Evolutionary conservation across 1,140 invertebrate genomes (phyloP).

Genomic region (Metaphire vulgaris): DNA sequence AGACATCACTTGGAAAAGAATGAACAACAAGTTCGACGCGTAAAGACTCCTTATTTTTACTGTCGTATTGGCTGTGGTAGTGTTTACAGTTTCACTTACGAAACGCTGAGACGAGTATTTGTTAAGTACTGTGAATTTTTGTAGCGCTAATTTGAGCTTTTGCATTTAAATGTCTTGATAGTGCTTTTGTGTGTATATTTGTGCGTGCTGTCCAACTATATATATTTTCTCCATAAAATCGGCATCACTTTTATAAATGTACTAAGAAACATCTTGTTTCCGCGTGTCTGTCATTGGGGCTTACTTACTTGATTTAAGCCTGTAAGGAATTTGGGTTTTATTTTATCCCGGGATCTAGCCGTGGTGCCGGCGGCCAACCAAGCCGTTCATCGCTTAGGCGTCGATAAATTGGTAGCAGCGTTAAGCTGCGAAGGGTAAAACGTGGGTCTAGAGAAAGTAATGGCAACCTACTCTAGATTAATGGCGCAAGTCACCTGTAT

Average conservation of each 20-base stretch:
- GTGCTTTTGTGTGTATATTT: not conserved
- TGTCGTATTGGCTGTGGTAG: not conserved
- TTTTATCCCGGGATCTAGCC: too few species aligned
- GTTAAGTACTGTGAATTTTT: not conserved
- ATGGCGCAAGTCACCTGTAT: too few species aligned
- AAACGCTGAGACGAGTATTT: not conserved
- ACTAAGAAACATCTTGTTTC: not conserved
- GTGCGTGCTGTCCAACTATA: not conserved
- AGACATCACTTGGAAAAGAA: not conserved
- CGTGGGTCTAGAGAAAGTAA: too few species aligned
- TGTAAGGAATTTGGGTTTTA: not conserved
- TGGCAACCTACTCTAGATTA: too few species aligned
- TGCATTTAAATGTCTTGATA: not conserved
- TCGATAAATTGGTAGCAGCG: too few species aligned
- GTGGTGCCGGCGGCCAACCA: too few species aligned
- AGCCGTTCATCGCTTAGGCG: too few species aligned
- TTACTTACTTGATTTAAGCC: not conserved
- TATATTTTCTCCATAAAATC: not conserved
- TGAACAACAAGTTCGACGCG: conserved; percentile 1
- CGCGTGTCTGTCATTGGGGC: not conserved
- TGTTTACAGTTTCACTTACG: not conserved
- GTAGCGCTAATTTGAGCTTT: not conserved
- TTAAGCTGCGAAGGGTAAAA: too few species aligned
- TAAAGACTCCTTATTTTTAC: not conserved
- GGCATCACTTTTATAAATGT: not conserved